Base-by-base conservation (phyloP, 2,888 invertebrate genomes). In the Aleiodes testaceus region DNA sequence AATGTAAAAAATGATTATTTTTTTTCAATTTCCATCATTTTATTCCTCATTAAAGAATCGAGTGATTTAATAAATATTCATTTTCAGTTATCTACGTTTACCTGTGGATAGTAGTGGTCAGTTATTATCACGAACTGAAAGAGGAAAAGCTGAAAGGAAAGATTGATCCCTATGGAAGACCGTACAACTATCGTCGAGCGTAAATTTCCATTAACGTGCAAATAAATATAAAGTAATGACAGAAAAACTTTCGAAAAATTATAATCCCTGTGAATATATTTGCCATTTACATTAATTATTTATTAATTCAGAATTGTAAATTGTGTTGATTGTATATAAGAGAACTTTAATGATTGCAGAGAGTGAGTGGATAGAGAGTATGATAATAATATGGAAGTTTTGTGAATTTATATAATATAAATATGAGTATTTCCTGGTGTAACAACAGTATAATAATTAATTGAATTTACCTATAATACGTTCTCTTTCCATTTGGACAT, bases 71-170 rank as follows among this genome's bases (percentile, higher is more conserved):
- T 9, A 26, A 18, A 55, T 9, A 14, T 59, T 22, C 26, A 14
- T 76, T 92, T 92, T 55, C 90, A 95, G 95, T 91, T 78, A 88
- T 95, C 42, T 93, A 93, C 87, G 89, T 93, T 68, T 96, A 95
- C 88, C 90, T 95, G 85, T 95, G 95, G 95, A 90, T 92, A 79
- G 95, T 95, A 66, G 94, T 94, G 65, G 95, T 93, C 90, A 95
- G 95, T 82, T 94, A 93, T 87, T 95, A 94, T 87, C 90, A 92
- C 78, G 90, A 93, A 77, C 90, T 93, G 49, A 89, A 90, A 77
- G 77, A 79, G n/a, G 84, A 86, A 64, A 85, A 87, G 72, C 76
- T 80, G 70, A 85, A 75, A 70, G 77, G 78, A 50, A 82, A 81
- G 75, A 82, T 87, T 14, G 87, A 83, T 2, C 87, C 87, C 0